Percentiles rank a stretch among this genome's conserved stretches.
Conservation (phyloP, 2,888 invertebrate genomes). For the Coelinius sp. region DNA sequence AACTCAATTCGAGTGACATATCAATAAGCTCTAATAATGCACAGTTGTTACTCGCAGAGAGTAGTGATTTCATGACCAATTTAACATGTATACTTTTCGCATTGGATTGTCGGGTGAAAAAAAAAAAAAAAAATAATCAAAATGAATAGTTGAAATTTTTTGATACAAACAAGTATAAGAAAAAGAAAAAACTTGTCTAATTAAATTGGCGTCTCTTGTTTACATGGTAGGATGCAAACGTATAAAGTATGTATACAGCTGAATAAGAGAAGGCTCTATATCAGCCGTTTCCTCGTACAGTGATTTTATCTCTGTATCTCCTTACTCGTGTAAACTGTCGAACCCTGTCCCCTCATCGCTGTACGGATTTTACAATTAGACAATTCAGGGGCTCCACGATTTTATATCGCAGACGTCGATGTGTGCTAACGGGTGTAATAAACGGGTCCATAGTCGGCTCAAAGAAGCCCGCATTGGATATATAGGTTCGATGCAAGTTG, state of each 20-base stretch:
- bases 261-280: background rate
- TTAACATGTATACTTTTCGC: background rate
- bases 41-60: background rate
- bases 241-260: background rate
- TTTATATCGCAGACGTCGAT: constrained; percentile 36
- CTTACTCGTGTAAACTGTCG: constrained; percentile 49
- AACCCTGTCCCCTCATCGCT: constrained; percentile 29
- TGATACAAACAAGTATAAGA: background rate
- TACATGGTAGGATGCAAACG: background rate
- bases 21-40: background rate
- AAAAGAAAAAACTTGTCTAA: background rate
- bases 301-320: constrained; percentile 43
- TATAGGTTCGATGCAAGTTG: constrained; percentile 38
- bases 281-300: constrained; percentile 23
- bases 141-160: background rate
- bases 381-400: constrained; percentile 14
- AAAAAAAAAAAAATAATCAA: background rate
- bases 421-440: constrained; percentile 43
- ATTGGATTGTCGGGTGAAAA: background rate
- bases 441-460: constrained; percentile 45
- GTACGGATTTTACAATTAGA: constrained; percentile 9
- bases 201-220: background rate
- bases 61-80: background rate
- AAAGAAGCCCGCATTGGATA: constrained; percentile 42
- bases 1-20: background rate